Evolutionary conservation across 2,797 vertebrate genomes (phyloP).

Genomic region (Zalophus californianus): DNA sequence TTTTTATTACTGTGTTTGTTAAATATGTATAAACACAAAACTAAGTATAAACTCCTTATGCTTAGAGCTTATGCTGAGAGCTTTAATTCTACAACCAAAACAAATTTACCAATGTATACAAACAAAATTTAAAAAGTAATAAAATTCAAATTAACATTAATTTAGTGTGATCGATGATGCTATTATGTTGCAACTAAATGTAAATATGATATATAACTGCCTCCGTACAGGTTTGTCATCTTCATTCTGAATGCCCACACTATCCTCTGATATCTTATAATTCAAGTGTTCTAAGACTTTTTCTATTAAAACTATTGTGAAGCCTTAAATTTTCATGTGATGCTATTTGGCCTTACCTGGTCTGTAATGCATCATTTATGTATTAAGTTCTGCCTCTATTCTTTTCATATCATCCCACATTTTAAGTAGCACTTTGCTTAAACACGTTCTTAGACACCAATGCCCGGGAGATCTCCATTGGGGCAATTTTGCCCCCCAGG

Average conservation of each 20-base stretch:
- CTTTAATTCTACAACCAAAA: conserved; percentile 47
- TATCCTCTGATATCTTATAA: background rate
- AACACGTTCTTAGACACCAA: background rate
- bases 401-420: background rate
- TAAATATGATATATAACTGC: background rate
- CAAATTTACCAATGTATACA: background rate
- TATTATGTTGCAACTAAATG: background rate
- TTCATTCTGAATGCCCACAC: background rate
- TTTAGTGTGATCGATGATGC: background rate
- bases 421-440: background rate
- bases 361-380: background rate
- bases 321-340: background rate
- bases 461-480: background rate
- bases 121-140: conserved; percentile 50
- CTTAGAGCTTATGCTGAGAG: conserved; percentile 29
- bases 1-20: conserved; percentile 53
- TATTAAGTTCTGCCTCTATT: background rate
- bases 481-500: background rate
- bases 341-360: background rate
- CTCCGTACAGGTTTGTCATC: background rate
- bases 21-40: conserved; percentile 56
- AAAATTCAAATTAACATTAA: conserved; percentile 20
- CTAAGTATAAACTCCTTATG: conserved; percentile 23
- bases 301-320: background rate
- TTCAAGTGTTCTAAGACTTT: background rate